Percentiles rank a stretch among this genome's conserved stretches.
Conservation (phyloP, 2,113 vertebrate species). For the Elanus axillaris region DNA sequence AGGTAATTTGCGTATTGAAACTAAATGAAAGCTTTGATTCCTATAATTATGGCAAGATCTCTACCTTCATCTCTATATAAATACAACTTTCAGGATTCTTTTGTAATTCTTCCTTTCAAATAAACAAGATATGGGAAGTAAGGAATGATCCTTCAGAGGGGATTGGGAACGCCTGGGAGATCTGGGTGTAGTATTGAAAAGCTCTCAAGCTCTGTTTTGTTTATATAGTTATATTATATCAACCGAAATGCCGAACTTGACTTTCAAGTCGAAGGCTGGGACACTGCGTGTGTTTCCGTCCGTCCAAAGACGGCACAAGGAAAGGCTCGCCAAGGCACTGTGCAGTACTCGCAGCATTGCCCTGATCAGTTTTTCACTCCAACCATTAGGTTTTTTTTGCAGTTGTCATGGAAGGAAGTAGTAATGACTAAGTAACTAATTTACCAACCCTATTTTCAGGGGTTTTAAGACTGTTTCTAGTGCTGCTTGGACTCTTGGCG, state of each 20-base stretch:
- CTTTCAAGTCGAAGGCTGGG: accelerated
- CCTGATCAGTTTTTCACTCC: accelerated
- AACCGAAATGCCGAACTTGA: accelerated
- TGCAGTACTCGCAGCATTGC: accelerated
- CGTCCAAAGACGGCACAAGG: accelerated
- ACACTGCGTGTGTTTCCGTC: accelerated
- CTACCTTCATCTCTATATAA: conserved; percentile 12
- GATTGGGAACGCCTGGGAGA: not conserved
- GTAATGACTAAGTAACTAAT: not conserved
- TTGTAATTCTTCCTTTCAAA: not conserved
- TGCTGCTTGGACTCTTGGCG: not conserved
- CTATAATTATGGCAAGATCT: conserved; percentile 19
- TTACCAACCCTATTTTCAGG: not conserved
- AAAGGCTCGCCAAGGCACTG: accelerated
- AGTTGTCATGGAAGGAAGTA: not conserved
- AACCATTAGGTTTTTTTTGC: accelerated
- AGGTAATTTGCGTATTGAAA: conserved; percentile 52
- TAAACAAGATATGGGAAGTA: accelerated
- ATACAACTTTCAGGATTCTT: not conserved
- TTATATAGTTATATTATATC: accelerated
- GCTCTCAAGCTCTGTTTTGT: not conserved
- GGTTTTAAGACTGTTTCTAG: not conserved
- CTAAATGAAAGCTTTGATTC: conserved; percentile 54
- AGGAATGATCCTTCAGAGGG: not conserved
- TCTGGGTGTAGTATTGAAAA: not conserved